Evolutionary conservation across 1,140 invertebrate species (phyloP).

Genomic region (Ostrea edulis): DNA sequence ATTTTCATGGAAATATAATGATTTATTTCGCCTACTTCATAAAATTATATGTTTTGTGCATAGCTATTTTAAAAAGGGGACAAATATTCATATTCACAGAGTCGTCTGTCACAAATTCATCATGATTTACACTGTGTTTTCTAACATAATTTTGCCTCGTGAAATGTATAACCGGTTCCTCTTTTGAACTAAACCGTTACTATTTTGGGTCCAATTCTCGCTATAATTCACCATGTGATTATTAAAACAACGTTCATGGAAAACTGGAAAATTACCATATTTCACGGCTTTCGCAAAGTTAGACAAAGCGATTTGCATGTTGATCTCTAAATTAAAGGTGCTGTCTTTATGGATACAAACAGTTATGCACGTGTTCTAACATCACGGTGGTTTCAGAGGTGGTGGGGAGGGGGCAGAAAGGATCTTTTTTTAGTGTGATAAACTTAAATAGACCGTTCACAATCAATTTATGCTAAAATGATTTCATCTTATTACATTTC

Average conservation of each 20-base stretch:
- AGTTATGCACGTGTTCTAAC: too few relatives aligned
- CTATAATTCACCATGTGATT: neutral
- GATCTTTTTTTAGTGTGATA: too few relatives aligned
- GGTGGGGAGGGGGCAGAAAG: too few relatives aligned
- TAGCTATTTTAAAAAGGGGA: neutral
- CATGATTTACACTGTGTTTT: neutral
- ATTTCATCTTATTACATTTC: too few relatives aligned
- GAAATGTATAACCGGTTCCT: neutral
- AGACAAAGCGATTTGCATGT: neutral
- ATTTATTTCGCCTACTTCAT: neutral
- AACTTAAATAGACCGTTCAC: too few relatives aligned
- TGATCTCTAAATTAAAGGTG: neutral
- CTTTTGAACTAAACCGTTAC: neutral
- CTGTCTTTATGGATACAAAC: too few relatives aligned
- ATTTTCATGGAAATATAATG: neutral
- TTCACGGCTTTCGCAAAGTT: neutral
- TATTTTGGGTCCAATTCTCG: neutral
- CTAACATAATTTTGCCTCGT: neutral
- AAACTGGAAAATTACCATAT: neutral
- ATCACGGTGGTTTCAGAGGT: too few relatives aligned
- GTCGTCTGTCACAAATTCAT: conserved; percentile 1
- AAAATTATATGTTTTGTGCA: neutral
- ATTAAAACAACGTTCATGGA: neutral
- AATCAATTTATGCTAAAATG: too few relatives aligned
- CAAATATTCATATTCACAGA: neutral